Base-by-base conservation (phyloP, 2,888 invertebrate species). In the Chaitophorus viminalis region DNA sequence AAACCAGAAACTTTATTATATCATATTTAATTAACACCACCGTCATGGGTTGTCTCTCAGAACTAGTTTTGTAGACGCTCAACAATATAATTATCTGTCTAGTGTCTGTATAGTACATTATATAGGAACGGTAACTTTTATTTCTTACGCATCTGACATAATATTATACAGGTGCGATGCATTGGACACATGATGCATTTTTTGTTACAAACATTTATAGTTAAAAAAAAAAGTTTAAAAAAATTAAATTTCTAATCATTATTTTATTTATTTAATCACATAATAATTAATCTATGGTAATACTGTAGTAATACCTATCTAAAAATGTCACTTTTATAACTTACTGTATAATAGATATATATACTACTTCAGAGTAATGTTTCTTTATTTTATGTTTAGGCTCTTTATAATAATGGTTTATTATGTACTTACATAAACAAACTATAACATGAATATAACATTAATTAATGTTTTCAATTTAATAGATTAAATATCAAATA, bases 1-100 rank as follows among this genome's bases (percentile, higher is more conserved):
- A 29, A 82, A 82, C 82, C 18, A 72, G 70, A 52, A 33, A 54
- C 70, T n/a, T n/a, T 46, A 29, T 39, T 82, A 54, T 82, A 82
- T 33, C 33, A 82, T 31, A 18, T 72, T 72, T 72, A 72, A 82
- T 82, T 82, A 72, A 72, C 33, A n/a, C 5, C 46, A 46, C 46
- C 33, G 3, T 72, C 70, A 11, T n/a, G 33, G 54, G 52, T 72
- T 82, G 72, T 33, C 72, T 33, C 52, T 31, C n/a, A 9, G 33
- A 52, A 52, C 52, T 70, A 70, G 82, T 82, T 82, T 46, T 52
- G 17, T 70, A n/a, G 18, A 72, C 2, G 21, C 72, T 3, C 52
- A 70, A 46, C 70, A 36, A 36, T 36, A 36, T 36, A 36, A n/a
- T n/a, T n/a, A n/a, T n/a, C 46, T 9, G 6, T 39, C 3, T 0